Percentiles rank a stretch among this genome's conserved stretches.
These are phyloP conservation scores for Ectemnius cavifrons DNA, from an alignment of 2,888 invertebrate genomes.

Conservation along the genomic window DNA sequence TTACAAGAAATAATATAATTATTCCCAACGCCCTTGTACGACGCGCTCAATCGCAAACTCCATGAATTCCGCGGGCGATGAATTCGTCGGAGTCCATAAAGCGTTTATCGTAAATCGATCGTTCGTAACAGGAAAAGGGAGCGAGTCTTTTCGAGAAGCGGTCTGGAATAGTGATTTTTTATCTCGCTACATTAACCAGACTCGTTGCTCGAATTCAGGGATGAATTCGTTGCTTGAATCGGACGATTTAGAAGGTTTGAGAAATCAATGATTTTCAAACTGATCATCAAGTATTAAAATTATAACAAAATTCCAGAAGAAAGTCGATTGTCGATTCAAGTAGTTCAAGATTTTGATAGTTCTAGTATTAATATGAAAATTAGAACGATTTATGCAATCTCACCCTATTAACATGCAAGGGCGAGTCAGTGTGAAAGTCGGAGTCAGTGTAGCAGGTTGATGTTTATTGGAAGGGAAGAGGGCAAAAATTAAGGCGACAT, in stretches of 20 bases:
- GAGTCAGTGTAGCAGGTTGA: neutral
- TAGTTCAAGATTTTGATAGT: too few relatives aligned
- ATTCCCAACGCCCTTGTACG: too few relatives aligned
- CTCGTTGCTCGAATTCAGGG: neutral
- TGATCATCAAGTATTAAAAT: too few relatives aligned
- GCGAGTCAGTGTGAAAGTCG: conserved; percentile 22
- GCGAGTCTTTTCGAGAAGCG: conserved; percentile 15
- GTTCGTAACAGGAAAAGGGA: conserved; percentile 19
- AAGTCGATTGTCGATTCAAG: too few relatives aligned
- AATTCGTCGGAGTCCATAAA: conserved; percentile 35
- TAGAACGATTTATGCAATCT: too few relatives aligned
- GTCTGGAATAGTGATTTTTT: conserved; percentile 54
- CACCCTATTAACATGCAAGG: conserved; percentile 67
- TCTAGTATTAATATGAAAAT: too few relatives aligned
- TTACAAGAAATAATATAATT: too few relatives aligned
- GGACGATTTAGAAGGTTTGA: conserved; percentile 8
- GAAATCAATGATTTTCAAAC: too few relatives aligned
- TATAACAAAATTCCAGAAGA: too few relatives aligned
- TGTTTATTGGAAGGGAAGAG: conserved; percentile 13
- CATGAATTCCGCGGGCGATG: neutral
- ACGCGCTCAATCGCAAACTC: too few relatives aligned
- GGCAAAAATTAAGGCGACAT: conserved; percentile 34
- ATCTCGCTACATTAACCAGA: conserved; percentile 63
- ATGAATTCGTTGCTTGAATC: neutral
- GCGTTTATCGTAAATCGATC: conserved; percentile 43